Evolutionary conservation across 1,140 invertebrate species (phyloP).

Genomic region (Saxidomus purpurata): DNA sequence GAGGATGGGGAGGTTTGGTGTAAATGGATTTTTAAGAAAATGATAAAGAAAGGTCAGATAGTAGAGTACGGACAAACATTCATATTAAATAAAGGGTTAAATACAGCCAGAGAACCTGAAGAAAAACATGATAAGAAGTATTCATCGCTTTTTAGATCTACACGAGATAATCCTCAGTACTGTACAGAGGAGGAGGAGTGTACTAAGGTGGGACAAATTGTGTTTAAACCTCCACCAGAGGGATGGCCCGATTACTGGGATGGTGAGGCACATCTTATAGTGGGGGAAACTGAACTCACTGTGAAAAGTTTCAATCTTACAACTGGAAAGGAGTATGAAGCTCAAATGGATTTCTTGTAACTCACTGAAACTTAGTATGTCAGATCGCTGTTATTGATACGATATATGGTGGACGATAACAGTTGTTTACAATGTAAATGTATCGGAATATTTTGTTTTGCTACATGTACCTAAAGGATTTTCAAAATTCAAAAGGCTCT

Average conservation of each 20-base stretch:
- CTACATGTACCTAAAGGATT: too few relatives aligned
- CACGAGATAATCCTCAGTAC: neutral
- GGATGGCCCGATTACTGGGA: too few relatives aligned
- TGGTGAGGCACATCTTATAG: neutral
- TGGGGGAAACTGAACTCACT: neutral
- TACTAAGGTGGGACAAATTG: too few relatives aligned
- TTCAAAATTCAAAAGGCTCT: too few relatives aligned
- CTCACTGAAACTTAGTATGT: too few relatives aligned
- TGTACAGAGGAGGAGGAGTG: conserved; percentile 8
- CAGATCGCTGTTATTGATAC: too few relatives aligned
- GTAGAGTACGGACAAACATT: conserved; percentile 21
- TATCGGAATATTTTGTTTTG: too few relatives aligned
- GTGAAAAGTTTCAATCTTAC: neutral
- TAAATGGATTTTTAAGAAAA: neutral
- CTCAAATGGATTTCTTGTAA: too few relatives aligned
- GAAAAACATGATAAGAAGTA: too few relatives aligned
- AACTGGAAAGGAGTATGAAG: neutral
- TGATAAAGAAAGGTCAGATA: conserved; percentile 21
- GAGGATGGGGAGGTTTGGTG: neutral
- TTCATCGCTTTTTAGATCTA: neutral
- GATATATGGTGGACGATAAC: too few relatives aligned
- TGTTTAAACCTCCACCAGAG: neutral
- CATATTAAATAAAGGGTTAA: neutral
- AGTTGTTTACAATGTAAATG: too few relatives aligned
- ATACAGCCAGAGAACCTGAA: too few relatives aligned